phyloP scores from a whole-genome alignment of 2,113 vertebrate species.

The Amazona guildingii region DNA sequence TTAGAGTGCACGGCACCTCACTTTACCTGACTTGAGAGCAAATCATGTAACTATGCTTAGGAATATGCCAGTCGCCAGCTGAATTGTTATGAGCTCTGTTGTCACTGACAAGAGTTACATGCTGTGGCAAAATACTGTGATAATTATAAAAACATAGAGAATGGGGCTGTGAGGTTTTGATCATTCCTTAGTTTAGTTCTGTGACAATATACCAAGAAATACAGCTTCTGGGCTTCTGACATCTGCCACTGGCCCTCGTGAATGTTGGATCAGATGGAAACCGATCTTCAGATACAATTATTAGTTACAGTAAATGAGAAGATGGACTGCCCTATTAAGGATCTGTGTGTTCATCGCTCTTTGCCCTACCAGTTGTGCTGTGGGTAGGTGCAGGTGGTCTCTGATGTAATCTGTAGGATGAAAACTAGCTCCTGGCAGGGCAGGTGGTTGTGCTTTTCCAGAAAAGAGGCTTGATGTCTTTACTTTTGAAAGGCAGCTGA shows the following conservation, averaged over 20 bases:
- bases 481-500: background rate
- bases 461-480: background rate
- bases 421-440: background rate
- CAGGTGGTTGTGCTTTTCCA: background rate
- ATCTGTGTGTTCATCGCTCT: accelerated
- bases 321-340: too few relatives aligned
- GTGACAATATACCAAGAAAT: background rate
- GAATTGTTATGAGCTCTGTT: background rate
- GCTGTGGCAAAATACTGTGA: background rate
- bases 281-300: background rate
- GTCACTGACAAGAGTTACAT: background rate
- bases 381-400: background rate
- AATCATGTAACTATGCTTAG: background rate
- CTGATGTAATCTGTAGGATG: background rate
- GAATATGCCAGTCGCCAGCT: background rate
- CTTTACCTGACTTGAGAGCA: background rate
- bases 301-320: background rate
- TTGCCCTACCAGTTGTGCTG: accelerated
- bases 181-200: background rate
- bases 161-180: background rate
- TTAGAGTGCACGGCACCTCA: background rate
- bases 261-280: background rate
- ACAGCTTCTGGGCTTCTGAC: background rate
- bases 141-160: background rate
- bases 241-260: background rate